Conservation (phyloP, 2,888 invertebrate species). For the Drosophila neotestacea region DNA sequence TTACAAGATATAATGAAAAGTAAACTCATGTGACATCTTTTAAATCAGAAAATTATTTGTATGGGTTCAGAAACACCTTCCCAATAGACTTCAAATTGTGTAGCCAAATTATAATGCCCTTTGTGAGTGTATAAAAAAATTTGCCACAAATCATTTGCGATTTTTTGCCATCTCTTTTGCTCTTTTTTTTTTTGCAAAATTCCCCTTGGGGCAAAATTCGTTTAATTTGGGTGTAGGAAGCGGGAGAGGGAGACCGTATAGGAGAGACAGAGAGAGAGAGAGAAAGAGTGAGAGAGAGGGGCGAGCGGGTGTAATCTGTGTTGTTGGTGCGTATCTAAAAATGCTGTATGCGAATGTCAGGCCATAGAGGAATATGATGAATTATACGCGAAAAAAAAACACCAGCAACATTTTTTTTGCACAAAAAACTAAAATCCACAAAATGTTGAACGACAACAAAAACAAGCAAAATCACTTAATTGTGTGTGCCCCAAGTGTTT, state of each 20-base stretch:
- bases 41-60: no score
- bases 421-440: slow-evolving; percentile 68
- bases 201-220: slow-evolving; percentile 75
- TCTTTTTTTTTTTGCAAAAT: slow-evolving; percentile 56
- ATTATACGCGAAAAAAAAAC: slow-evolving; percentile 58
- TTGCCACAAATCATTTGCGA: slow-evolving; percentile 78
- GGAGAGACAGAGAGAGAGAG: slow-evolving; percentile 5
- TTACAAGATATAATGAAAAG: no score
- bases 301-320: slow-evolving; percentile 41
- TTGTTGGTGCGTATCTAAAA: slow-evolving; percentile 68
- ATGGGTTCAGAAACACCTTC: background rate
- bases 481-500: slow-evolving; percentile 64
- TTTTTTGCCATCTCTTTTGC: slow-evolving; percentile 59
- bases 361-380: slow-evolving; percentile 75
- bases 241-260: background rate
- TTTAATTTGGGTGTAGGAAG: slow-evolving; percentile 60
- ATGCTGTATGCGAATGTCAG: slow-evolving; percentile 73
- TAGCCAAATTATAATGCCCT: background rate
- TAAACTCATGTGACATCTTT: no score
- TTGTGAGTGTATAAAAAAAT: slow-evolving; percentile 47
- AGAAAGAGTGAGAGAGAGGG: background rate
- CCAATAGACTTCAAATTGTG: background rate
- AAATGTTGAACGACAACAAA: slow-evolving; percentile 67
- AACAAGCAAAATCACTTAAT: slow-evolving; percentile 77
- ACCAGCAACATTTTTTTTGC: slow-evolving; percentile 44